Percentiles rank a stretch among this genome's conserved stretches.
phyloP scores from a whole-genome alignment of 2,888 invertebrate genomes.

The Diarsia brunnea region DNA sequence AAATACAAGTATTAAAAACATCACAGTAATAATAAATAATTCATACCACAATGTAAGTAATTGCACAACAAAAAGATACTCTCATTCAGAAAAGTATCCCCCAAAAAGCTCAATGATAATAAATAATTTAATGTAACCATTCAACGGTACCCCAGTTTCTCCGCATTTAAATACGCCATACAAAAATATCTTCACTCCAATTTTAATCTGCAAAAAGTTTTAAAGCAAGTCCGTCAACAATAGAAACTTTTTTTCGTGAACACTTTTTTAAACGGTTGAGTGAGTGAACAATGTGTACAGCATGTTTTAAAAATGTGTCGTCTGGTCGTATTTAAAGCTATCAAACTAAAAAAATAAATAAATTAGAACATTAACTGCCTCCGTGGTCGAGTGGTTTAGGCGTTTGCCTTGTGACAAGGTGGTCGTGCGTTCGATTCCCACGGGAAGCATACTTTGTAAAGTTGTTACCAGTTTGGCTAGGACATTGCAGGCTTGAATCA shows the following conservation, averaged over 20 bases:
- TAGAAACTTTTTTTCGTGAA: slow-evolving; percentile 9
- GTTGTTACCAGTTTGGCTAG: no score
- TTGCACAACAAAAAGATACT: slow-evolving; percentile 1
- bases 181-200: slow-evolving; percentile 11
- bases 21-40: background rate
- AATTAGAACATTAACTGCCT: no score
- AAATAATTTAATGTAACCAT: slow-evolving; percentile 8
- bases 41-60: background rate
- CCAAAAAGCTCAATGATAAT: slow-evolving; percentile 8
- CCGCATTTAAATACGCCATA: background rate
- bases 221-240: slow-evolving; percentile 27
- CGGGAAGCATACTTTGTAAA: no score
- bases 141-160: slow-evolving; percentile 3
- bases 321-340: no score
- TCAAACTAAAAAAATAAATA: no score
- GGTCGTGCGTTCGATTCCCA: no score
- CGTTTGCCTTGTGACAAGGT: no score
- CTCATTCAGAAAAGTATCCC: slow-evolving; percentile 1
- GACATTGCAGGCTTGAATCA: no score
- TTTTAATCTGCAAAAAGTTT: slow-evolving; percentile 11
- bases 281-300: slow-evolving; percentile 28
- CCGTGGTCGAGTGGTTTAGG: no score
- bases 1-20: background rate
- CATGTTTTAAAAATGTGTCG: background rate
- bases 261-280: slow-evolving; percentile 17